Percentiles rank a stretch among this genome's conserved stretches.
phyloP scores from a whole-genome alignment of 2,888 invertebrate species.

The Aphrophora alni region DNA sequence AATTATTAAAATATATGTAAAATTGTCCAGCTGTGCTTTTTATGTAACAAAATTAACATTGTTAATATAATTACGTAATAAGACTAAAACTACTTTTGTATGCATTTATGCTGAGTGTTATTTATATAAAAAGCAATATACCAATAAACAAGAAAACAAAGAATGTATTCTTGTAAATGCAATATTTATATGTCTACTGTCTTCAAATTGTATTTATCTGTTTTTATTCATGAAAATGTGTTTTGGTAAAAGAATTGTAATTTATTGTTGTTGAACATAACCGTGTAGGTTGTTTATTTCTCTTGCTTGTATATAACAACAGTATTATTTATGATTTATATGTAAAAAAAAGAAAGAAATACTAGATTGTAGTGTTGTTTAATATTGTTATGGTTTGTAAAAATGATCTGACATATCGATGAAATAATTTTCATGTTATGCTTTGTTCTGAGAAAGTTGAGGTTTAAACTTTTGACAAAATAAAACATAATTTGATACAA shows the following conservation, averaged over 20 bases:
- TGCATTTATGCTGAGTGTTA: neutral
- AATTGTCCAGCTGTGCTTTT: too few relatives aligned
- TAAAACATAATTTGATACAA: constrained; percentile 2
- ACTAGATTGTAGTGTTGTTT: neutral
- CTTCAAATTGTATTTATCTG: neutral
- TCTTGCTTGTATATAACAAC: neutral
- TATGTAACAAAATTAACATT: too few relatives aligned
- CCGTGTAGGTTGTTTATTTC: neutral
- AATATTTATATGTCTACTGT: neutral
- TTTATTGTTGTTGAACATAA: neutral
- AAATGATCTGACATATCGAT: neutral
- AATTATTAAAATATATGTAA: too few relatives aligned
- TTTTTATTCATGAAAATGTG: neutral
- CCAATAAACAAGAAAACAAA: neutral
- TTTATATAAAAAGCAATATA: neutral
- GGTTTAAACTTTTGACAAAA: neutral
- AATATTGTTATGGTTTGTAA: neutral
- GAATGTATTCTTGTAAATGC: neutral
- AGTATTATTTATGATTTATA: neutral
- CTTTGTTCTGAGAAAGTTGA: neutral
- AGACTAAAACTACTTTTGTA: neutral
- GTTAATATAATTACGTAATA: too few relatives aligned
- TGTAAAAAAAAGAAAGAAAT: neutral
- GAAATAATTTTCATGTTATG: neutral
- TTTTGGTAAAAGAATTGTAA: neutral